Evolutionary conservation across 2,888 invertebrate genomes (phyloP), one percentile per base, ranked within the genome.

Genomic region (Agrotis puta): DNA sequence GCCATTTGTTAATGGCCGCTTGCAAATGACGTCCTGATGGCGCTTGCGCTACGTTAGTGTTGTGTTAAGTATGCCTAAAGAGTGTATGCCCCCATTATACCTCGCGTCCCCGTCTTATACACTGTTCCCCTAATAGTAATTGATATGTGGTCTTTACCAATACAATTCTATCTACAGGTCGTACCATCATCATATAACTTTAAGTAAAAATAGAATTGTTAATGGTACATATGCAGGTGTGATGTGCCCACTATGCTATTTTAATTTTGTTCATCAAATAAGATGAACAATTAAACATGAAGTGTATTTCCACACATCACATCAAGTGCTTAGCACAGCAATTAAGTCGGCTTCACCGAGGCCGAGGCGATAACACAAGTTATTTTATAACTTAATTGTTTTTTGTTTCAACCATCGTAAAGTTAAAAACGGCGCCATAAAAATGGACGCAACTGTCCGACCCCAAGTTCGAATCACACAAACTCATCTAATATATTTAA

Each of bases 401-500:
- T 82, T 84, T 81, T 80, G 83, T 83, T 70, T 67, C 62, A 45
- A 67, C 59, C 53, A 68, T 85, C 72, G 58, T 85, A 84, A 83
- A 84, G 64, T 81, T 43, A 54, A 79, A 77, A 75, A 81, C 74
- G 67, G 80, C 61, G 47, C 77, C 63, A 76, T 84, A 83, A 83
- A 85, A 88, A 88, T 84, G 79, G 74, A 80, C 79, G 71, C 64
- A 68, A 76, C 64, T 69, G 67, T 73, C 74, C 70, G 77, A 74
- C 84, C 85, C 86, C 67, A 70, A 74, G 59, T 27, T 81, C 56
- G 77, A 76, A 72, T 81, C 83, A 84, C 85, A 89, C 86, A 87
- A 81, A 86, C 82, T 79, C 86, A 85, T 85, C 83, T 83, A 88
- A 91, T 92, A 92, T 88, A 92, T 92, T 92, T 92, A 92, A 94